Base-by-base conservation (phyloP, 2,888 invertebrate species). In the Chaitophorus viminalis region DNA sequence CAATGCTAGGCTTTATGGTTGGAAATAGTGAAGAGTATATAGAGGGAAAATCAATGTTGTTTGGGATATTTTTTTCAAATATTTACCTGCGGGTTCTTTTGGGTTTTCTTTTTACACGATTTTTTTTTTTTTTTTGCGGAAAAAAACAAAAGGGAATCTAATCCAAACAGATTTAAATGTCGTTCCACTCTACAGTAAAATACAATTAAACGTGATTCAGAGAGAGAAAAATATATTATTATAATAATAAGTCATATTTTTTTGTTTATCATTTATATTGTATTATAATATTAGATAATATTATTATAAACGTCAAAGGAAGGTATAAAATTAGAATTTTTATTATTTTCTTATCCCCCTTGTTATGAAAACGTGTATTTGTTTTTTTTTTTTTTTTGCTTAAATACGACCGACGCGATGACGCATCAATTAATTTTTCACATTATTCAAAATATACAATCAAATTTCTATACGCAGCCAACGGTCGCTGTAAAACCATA, bases 41-140 rank as follows among this genome's bases (percentile, higher is more conserved):
- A 21, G 6, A 82, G 46, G 31, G 33, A 82, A 82, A 82, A 82
- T 82, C 70, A 82, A 82, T 52, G 82, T n/a, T 52, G 70, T 52
- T 72, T 33, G 82, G 33, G 14, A 72, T 82, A 82, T 72, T 70
- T 52, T 79, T 70, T 46, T 72, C n/a, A 72, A 72, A 82, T 82
- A 72, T 82, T 82, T 82, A 72, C 82, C 82, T 70, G 33, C 4
- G 14, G 31, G 17, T 72, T 46, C 3, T 46, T 82, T 72, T 33
- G 0, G 21, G 36, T 46, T 65, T 70, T 14, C 5, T 29, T 81
- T 36, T 33, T 79, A 25, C 14, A 52, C 14, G 5, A 54, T 52
- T 77, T 52, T 0, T 52, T 77, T 21, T 31, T 77, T 52, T 77
- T 52, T 0, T 52, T 77, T 21, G 31, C 29, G 52, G 31, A 21